Conservation (phyloP, 2,888 invertebrate genomes). For the Galerucella pusilla region DNA sequence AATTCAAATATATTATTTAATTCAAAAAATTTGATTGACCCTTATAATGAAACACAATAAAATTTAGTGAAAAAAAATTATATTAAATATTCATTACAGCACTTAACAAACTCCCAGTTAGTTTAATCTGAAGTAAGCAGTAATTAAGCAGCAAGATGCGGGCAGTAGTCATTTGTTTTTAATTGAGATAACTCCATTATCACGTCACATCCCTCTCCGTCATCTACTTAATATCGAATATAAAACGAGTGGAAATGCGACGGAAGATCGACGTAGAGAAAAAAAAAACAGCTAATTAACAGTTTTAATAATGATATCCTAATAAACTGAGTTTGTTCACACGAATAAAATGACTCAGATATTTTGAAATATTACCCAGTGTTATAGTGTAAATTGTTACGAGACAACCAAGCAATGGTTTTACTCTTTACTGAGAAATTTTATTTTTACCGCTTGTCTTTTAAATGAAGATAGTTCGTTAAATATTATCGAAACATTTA, state of each 20-base stretch:
- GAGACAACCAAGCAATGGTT: no score
- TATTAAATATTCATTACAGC: constrained; percentile 56
- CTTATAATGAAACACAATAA: constrained; percentile 41
- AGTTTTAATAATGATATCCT: constrained; percentile 64
- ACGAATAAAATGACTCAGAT: constrained; percentile 57
- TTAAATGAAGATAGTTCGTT: no score
- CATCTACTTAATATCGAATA: not conserved
- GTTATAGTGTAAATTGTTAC: constrained; percentile 46
- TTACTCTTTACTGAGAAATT: no score
- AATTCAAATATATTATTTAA: not conserved
- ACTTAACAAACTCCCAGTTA: constrained; percentile 55
- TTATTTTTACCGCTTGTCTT: no score
- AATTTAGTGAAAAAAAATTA: constrained; percentile 40
- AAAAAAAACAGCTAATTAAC: constrained; percentile 54
- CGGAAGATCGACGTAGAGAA: constrained; percentile 24
- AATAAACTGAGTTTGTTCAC: constrained; percentile 64
- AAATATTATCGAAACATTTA: not conserved
- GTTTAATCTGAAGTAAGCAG: constrained; percentile 54
- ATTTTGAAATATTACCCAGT: constrained; percentile 50
- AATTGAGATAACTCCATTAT: constrained; percentile 56
- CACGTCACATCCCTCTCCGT: constrained; percentile 38
- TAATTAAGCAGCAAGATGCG: constrained; percentile 59
- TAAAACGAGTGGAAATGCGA: constrained; percentile 28
- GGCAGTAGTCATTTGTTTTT: constrained; percentile 58
- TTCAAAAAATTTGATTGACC: constrained; percentile 36